Evolutionary conservation across 2,888 invertebrate genomes (phyloP).

Genomic region (Candidula unifasciata): DNA sequence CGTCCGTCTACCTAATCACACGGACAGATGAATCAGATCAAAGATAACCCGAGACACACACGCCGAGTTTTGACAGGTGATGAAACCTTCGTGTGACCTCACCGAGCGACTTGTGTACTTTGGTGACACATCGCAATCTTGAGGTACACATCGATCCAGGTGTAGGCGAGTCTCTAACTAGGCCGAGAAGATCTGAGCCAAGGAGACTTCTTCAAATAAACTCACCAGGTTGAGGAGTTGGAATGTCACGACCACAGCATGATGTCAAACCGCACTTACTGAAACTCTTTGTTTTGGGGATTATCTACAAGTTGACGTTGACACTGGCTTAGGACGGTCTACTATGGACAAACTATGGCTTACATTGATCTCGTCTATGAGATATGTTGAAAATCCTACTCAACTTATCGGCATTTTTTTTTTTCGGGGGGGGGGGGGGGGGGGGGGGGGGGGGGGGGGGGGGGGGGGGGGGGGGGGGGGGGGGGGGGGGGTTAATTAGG

Average conservation of each 20-base stretch:
- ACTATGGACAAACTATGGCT: too few species aligned
- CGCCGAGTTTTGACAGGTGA: too few species aligned
- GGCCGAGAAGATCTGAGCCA: not conserved
- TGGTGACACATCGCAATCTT: not conserved
- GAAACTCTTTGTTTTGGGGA: too few species aligned
- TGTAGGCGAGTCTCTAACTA: not conserved
- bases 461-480: conserved; percentile 9
- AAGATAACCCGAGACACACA: not conserved
- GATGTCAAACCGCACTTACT: too few species aligned
- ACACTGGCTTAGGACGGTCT: too few species aligned
- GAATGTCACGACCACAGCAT: too few species aligned
- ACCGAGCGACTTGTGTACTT: not conserved
- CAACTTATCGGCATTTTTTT: too few species aligned
- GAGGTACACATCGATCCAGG: not conserved
- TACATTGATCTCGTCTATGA: too few species aligned
- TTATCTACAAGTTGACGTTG: too few species aligned
- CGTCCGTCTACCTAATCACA: not conserved
- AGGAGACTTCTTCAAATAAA: not conserved
- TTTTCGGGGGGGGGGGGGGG: too few species aligned
- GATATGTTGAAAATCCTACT: not conserved
- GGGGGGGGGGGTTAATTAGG: not conserved
- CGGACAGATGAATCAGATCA: not conserved
- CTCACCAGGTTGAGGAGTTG: too few species aligned
- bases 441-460: not conserved
- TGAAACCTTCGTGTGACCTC: too few species aligned